Evolutionary conservation across 2,888 invertebrate genomes (phyloP).

Genomic region (Odontomyia ornata): DNA sequence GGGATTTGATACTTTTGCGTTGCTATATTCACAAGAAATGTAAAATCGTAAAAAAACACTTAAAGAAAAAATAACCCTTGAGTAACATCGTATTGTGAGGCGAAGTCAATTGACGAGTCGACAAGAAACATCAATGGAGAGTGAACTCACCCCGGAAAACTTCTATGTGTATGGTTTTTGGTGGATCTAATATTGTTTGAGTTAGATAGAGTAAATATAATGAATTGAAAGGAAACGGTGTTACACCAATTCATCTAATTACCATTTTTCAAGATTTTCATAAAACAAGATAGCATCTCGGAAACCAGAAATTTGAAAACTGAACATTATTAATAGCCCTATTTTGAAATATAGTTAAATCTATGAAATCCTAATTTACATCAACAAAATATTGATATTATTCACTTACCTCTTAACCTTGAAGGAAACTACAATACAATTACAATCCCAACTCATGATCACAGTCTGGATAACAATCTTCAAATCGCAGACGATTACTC

Average conservation of each 20-base stretch:
- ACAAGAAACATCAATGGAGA: slow-evolving; percentile 21
- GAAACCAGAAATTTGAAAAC: too few relatives aligned
- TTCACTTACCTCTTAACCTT: too few relatives aligned
- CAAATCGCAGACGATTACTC: neutral
- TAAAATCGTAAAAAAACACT: slow-evolving; percentile 23
- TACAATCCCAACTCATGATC: neutral
- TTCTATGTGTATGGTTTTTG: slow-evolving; percentile 17
- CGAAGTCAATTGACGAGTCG: slow-evolving; percentile 17
- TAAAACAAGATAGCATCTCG: too few relatives aligned
- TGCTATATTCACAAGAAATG: slow-evolving; percentile 19
- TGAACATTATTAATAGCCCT: too few relatives aligned
- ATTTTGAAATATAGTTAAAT: too few relatives aligned
- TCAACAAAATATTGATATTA: too few relatives aligned
- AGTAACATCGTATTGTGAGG: neutral
- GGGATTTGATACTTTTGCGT: neutral
- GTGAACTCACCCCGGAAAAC: neutral
- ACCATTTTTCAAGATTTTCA: too few relatives aligned
- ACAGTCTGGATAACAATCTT: slow-evolving; percentile 16
- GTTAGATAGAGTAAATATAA: too few relatives aligned
- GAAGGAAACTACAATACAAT: neutral
- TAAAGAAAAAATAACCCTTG: slow-evolving; percentile 3
- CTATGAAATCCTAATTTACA: too few relatives aligned
- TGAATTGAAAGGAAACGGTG: too few relatives aligned
- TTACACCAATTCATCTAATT: too few relatives aligned
- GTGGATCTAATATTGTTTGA: too few relatives aligned